These are phyloP conservation scores for Nineta flava DNA, from an alignment of 2,888 invertebrate genomes.

Conservation along the genomic window DNA sequence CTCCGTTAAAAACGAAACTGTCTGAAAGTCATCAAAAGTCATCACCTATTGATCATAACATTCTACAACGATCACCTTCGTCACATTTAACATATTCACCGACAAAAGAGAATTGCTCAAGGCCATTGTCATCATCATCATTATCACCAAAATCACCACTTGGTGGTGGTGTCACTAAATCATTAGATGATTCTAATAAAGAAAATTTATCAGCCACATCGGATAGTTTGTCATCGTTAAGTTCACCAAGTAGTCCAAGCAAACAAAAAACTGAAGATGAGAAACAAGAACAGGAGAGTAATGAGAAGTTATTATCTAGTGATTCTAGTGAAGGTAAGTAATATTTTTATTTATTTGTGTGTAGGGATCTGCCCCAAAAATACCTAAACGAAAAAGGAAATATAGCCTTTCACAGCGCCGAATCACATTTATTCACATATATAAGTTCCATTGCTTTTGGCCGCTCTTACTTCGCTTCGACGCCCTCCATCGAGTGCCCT, in stretches of 20 bases:
- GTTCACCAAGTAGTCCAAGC: conserved; percentile 30
- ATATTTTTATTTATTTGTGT: neutral
- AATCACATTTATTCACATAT: neutral
- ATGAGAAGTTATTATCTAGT: conserved; percentile 26
- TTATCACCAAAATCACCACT: conserved; percentile 14
- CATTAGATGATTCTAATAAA: conserved; percentile 19
- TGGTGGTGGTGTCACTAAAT: conserved; percentile 36
- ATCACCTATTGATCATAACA: conserved; percentile 7
- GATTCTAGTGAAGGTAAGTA: conserved; percentile 25
- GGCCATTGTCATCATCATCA: conserved; percentile 16
- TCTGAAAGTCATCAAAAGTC: neutral
- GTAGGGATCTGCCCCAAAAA: too few species aligned
- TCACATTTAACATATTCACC: conserved; percentile 14
- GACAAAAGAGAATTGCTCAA: conserved; percentile 12
- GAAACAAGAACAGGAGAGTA: conserved; percentile 38
- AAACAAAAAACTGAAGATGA: conserved; percentile 30
- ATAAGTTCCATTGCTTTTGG: too few species aligned
- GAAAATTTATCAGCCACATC: conserved; percentile 26
- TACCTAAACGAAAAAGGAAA: neutral
- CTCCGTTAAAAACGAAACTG: conserved; percentile 12
- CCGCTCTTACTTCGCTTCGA: too few species aligned
- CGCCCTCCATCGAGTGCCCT: too few species aligned
- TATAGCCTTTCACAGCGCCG: neutral
- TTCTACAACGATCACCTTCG: conserved; percentile 10
- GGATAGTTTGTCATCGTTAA: conserved; percentile 27